These are phyloP conservation scores for Poeciliopsis infans DNA, from an alignment of 2,797 vertebrate species.

Conservation along the genomic window DNA sequence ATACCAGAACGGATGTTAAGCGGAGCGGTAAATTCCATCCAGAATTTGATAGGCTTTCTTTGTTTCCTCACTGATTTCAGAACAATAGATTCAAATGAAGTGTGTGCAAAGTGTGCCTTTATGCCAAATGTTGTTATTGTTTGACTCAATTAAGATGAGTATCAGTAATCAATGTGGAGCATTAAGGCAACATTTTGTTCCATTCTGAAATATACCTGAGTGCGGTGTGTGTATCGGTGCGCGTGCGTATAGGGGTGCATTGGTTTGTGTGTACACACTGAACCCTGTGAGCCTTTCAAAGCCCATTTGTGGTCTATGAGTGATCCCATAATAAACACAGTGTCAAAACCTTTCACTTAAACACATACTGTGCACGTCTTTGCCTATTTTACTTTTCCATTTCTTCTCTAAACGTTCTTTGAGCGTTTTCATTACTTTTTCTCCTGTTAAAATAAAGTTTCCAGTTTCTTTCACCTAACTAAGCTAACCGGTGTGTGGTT, in stretches of 20 bases:
- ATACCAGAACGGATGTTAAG: conserved; percentile 61
- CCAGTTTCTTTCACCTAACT: not conserved
- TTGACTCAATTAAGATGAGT: conserved; percentile 59
- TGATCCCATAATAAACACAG: conserved; percentile 58
- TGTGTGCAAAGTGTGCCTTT: conserved; percentile 25
- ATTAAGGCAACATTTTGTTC: conserved; percentile 28
- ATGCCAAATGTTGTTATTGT: conserved; percentile 55
- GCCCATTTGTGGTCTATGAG: conserved; percentile 59
- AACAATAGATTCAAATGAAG: conserved; percentile 46
- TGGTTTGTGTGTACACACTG: conserved; percentile 23
- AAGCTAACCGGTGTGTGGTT: too few relatives aligned
- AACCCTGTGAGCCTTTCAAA: conserved; percentile 35
- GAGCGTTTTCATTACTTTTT: not conserved
- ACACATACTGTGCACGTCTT: conserved; percentile 8
- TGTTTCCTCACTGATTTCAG: conserved; percentile 43
- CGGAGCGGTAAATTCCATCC: conserved; percentile 63
- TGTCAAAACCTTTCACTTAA: conserved; percentile 47
- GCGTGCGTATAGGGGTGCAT: not conserved
- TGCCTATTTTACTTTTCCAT: not conserved
- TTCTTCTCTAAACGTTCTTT: not conserved
- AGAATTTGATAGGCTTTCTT: conserved; percentile 53
- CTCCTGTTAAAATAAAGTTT: not conserved
- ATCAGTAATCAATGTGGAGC: conserved; percentile 52
- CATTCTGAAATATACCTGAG: conserved; percentile 10
- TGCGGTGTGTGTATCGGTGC: not conserved